A percentile compares a stretch with the other conserved stretches of the same genome.
These are phyloP conservation scores for Pheucticus melanocephalus DNA, from an alignment of 2,113 vertebrate species.

Conservation along the genomic window DNA sequence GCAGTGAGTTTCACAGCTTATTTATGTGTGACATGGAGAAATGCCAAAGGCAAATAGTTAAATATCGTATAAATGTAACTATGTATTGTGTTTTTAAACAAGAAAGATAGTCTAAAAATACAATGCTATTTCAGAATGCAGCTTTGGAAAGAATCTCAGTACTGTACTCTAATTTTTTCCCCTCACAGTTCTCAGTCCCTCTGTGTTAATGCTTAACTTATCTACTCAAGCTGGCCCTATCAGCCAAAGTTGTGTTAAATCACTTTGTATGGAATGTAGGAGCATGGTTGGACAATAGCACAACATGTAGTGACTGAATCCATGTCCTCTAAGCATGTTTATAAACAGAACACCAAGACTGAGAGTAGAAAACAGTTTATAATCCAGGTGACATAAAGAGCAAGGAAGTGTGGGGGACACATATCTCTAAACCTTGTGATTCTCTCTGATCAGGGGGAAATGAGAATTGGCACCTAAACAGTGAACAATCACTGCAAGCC, in stretches of 20 bases:
- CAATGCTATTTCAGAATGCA: slow-evolving; percentile 37
- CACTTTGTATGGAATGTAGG: slow-evolving; percentile 40
- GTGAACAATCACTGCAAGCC: not conserved
- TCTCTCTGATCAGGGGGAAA: not conserved
- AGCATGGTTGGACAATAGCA: not conserved
- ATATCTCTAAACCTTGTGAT: fast-evolving
- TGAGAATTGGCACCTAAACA: not conserved
- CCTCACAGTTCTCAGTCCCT: not conserved
- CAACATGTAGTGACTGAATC: not conserved
- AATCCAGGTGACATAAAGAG: not conserved
- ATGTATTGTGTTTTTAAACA: slow-evolving; percentile 17
- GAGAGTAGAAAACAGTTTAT: not conserved
- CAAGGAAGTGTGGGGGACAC: not conserved
- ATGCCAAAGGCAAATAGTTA: not conserved
- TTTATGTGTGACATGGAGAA: not conserved
- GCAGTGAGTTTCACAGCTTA: not conserved
- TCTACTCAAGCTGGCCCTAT: not conserved
- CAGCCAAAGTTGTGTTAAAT: slow-evolving; percentile 44
- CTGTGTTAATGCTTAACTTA: slow-evolving; percentile 35
- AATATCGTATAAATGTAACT: not conserved
- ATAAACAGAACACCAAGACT: not conserved
- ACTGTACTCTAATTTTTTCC: not conserved
- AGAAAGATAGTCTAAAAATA: slow-evolving; percentile 38
- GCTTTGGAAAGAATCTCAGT: slow-evolving; percentile 52
- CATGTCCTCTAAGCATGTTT: not conserved